A percentile compares a stretch with the other conserved stretches of the same genome.
Conservation (phyloP, 2,888 invertebrate genomes). For the Lutraria lutraria region DNA sequence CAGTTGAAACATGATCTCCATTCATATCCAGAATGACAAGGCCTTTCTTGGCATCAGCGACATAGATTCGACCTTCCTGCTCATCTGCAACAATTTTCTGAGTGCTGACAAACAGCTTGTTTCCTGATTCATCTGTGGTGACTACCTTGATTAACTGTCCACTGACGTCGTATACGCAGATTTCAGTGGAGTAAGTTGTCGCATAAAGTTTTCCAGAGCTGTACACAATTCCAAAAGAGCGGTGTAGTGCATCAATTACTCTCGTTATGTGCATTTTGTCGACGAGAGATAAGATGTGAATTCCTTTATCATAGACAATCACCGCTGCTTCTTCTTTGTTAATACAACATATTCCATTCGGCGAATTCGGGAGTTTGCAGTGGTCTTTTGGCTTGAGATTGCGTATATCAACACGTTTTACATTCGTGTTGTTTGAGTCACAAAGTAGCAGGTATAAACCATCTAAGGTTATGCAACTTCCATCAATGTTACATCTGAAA, state of each 20-base stretch:
- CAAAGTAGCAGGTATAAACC: background rate
- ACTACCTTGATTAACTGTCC: background rate
- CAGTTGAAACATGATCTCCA: background rate
- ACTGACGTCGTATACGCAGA: background rate
- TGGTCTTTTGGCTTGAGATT: background rate
- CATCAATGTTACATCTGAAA: background rate
- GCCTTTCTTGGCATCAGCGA: conserved; percentile 1
- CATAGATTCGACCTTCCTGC: background rate
- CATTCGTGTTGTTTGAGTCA: background rate
- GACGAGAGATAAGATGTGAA: background rate
- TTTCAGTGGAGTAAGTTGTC: background rate
- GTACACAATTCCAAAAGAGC: background rate
- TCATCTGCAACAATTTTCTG: background rate
- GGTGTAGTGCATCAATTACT: background rate
- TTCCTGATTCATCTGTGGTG: background rate
- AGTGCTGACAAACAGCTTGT: background rate
- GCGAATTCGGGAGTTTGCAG: background rate
- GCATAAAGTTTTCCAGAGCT: background rate
- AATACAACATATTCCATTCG: background rate
- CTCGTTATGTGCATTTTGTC: background rate
- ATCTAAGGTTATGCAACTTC: background rate
- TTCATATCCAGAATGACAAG: background rate
- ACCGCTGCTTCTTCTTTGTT: background rate
- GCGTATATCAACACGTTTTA: background rate
- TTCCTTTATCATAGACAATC: background rate